These are phyloP conservation scores for Heterodera schachtii DNA, from an alignment of 1,140 invertebrate genomes.

Conservation along the genomic window DNA sequence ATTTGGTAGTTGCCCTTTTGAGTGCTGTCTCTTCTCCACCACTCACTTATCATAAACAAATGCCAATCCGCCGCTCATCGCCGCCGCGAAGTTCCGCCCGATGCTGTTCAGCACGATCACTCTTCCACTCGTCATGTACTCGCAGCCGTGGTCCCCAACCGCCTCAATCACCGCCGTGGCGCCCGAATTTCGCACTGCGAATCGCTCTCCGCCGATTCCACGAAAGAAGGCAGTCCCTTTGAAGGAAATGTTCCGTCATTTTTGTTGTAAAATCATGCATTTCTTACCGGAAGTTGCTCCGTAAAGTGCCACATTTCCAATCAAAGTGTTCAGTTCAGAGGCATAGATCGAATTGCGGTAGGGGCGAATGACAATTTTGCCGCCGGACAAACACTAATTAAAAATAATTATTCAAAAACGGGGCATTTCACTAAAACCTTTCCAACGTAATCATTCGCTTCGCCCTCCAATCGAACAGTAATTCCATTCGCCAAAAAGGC, in stretches of 20 bases:
- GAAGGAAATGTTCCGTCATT: conserved; percentile 4
- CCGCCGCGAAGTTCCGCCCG: conserved; percentile 95
- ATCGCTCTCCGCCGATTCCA: conserved; percentile 93
- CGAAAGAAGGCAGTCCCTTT: conserved; percentile 84
- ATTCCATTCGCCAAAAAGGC: conserved; percentile 92
- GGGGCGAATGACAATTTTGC: conserved; percentile 89
- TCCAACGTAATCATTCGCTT: conserved; percentile 98
- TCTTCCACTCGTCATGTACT: conserved; percentile 91
- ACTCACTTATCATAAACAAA: conserved; percentile 83
- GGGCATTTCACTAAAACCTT: conserved; percentile 69
- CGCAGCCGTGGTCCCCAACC: conserved; percentile 97
- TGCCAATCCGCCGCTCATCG: conserved; percentile 95
- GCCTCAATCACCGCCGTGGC: conserved; percentile 86
- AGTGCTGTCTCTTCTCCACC: not conserved
- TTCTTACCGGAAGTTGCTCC: conserved; percentile 81
- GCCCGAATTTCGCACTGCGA: conserved; percentile 95
- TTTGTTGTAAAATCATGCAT: not conserved
- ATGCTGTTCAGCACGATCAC: conserved; percentile 89
- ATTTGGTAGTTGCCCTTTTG: not conserved
- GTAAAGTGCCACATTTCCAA: conserved; percentile 96
- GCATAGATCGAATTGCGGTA: conserved; percentile 80
- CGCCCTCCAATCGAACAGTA: conserved; percentile 86
- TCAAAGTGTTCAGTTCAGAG: conserved; percentile 92
- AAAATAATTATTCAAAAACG: conserved; percentile 12
- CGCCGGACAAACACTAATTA: conserved; percentile 85